phyloP scores from a whole-genome alignment of 2,888 invertebrate species.

The Argyra leucocephala region DNA sequence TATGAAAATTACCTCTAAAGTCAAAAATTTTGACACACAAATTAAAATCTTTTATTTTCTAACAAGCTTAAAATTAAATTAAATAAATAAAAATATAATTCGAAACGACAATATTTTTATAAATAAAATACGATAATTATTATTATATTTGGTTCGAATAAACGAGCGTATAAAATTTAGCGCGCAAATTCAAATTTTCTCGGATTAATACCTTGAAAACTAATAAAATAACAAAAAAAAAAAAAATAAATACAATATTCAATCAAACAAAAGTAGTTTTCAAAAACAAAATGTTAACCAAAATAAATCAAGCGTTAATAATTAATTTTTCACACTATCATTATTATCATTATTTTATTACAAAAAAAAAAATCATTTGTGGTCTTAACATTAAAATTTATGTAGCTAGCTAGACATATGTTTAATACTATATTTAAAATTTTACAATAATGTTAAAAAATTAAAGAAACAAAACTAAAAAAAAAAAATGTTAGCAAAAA shows the following conservation, averaged over 20 bases:
- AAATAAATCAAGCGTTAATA: neutral
- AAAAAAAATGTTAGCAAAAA: no score
- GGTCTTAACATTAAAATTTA: neutral
- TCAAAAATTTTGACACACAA: no score
- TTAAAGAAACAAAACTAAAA: no score
- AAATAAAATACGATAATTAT: neutral
- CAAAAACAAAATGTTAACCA: neutral
- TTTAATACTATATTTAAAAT: no score
- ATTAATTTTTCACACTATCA: conserved; percentile 2
- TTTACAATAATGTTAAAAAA: no score
- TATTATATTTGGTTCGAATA: no score
- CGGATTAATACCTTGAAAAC: neutral
- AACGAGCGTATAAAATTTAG: neutral
- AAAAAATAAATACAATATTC: no score
- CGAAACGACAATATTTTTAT: neutral
- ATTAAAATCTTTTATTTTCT: neutral
- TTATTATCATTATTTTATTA: neutral
- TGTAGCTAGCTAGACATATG: no score
- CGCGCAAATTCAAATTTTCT: neutral
- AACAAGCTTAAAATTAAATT: neutral
- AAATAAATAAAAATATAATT: neutral
- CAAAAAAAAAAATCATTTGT: neutral
- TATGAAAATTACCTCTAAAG: no score
- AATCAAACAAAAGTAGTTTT: neutral
- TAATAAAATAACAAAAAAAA: no score